phyloP scores from a whole-genome alignment of 2,888 invertebrate genomes.

The Macrophya annulata region DNA sequence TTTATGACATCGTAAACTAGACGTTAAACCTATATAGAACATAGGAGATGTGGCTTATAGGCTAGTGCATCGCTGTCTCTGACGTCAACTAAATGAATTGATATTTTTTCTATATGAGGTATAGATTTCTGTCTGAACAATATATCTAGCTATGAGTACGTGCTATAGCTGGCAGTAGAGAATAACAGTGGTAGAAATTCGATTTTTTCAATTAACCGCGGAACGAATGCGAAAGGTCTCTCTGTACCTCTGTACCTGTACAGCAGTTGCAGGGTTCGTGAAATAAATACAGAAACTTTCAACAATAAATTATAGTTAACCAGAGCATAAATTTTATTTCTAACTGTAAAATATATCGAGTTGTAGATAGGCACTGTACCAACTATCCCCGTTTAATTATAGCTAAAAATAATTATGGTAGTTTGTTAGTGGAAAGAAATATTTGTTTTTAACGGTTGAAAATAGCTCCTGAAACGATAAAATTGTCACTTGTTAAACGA shows the following conservation, averaged over 20 bases:
- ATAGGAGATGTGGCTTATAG: not conserved
- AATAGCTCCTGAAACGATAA: conserved; percentile 9
- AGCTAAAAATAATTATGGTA: conserved; percentile 29
- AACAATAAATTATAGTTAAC: conserved; percentile 43
- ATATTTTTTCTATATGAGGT: conserved; percentile 28
- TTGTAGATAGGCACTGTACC: not conserved
- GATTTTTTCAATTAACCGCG: conserved; percentile 50
- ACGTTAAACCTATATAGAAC: not conserved
- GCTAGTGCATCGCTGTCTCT: conserved; percentile 1
- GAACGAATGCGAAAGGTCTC: conserved; percentile 15
- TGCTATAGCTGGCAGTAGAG: not conserved
- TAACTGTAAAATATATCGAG: conserved; percentile 40
- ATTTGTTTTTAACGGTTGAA: not conserved
- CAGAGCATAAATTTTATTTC: conserved; percentile 36
- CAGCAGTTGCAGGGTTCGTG: conserved; percentile 3
- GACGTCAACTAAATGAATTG: conserved; percentile 42
- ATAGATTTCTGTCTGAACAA: not conserved
- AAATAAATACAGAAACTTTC: conserved; percentile 47
- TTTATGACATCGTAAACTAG: conserved; percentile 17
- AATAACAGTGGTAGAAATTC: conserved; percentile 12
- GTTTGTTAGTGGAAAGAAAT: conserved; percentile 28
- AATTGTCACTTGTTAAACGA: not conserved
- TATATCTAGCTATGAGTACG: not conserved
- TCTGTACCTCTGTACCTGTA: not conserved
- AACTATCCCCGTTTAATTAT: conserved; percentile 25